Evolutionary conservation across 1,140 invertebrate species (phyloP).

Genomic region (Sarcophaga bullata): DNA sequence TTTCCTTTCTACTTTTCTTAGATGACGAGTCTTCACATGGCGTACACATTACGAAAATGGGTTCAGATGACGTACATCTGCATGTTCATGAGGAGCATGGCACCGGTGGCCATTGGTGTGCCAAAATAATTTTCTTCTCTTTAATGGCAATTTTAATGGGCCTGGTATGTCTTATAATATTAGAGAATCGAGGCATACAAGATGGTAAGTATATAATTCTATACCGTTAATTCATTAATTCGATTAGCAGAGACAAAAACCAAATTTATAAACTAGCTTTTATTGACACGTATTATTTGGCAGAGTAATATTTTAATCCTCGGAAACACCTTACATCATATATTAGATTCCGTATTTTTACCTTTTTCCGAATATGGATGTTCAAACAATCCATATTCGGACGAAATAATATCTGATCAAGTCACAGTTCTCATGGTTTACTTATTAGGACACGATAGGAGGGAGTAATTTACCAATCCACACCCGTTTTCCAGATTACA

Average conservation of each 20-base stretch:
- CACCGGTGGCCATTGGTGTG: slow-evolving; percentile 82
- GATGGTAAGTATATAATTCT: slow-evolving; percentile 73
- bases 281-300: too few relatives aligned
- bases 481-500: too few relatives aligned
- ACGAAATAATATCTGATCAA: too few relatives aligned
- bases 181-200: slow-evolving; percentile 79
- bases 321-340: too few relatives aligned
- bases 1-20: slow-evolving; percentile 5
- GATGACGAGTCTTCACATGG: slow-evolving; percentile 62
- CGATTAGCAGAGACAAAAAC: not conserved
- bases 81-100: slow-evolving; percentile 79
- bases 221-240: slow-evolving; percentile 21
- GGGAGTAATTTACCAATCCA: too few relatives aligned
- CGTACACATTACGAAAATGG: slow-evolving; percentile 65
- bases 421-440: too few relatives aligned
- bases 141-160: slow-evolving; percentile 76
- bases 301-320: too few relatives aligned
- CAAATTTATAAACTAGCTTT: too few relatives aligned
- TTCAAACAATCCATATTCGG: too few relatives aligned
- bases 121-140: slow-evolving; percentile 83
- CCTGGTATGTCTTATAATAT: slow-evolving; percentile 79
- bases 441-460: too few relatives aligned
- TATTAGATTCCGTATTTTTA: too few relatives aligned
- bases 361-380: too few relatives aligned
- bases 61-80: slow-evolving; percentile 70